Evolutionary conservation across 2,888 invertebrate species (phyloP), one percentile per base, ranked within the genome.

Genomic region (Xanthorhoe spadicearia): DNA sequence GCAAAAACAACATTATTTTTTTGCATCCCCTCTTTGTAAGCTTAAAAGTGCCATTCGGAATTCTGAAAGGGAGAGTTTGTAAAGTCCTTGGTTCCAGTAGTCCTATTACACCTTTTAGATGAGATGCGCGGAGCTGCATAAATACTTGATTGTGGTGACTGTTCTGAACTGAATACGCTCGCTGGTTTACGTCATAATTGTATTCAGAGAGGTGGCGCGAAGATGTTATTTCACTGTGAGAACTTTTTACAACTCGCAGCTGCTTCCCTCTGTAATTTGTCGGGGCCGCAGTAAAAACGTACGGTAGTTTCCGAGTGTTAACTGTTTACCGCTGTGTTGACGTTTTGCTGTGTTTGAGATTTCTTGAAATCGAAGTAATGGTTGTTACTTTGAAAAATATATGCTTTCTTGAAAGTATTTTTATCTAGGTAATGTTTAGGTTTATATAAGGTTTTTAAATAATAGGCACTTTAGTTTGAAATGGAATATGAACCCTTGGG

Each of bases 161-260:
- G 23, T 59, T 23, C 51, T 17, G 10, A 52, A 53, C 28, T 60
- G 28, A 53, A 35, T 61, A 59, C 53, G 61, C 61, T 64, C 50
- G 50, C 35, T 55, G 53, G 74, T 77, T 77, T 77, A 58, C 50
- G 49, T 38, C 38, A 35, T 84, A 79, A 83, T 84, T 82, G 77
- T 81, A 78, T 78, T 77, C 76, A 75, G 72, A 76, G 77, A 81
- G 77, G 78, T 80, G 80, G 74, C 75, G 69, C 69, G 65, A 77
- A 82, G 83, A 84, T 80, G 80, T 85, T 85, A 80, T 85, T 85
- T 87, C 80, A 80, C 76, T 84, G 83, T 82, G 81, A 74, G 83
- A 86, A 86, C 79, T 86, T 88, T 88, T 89, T 86, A 85, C 82
- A 79, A 75, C 82, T 78, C 77, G 71, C 88, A 88, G 87, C 85